Conservation (phyloP, 2,797 vertebrate species). For the Pelobates cultripes region DNA sequence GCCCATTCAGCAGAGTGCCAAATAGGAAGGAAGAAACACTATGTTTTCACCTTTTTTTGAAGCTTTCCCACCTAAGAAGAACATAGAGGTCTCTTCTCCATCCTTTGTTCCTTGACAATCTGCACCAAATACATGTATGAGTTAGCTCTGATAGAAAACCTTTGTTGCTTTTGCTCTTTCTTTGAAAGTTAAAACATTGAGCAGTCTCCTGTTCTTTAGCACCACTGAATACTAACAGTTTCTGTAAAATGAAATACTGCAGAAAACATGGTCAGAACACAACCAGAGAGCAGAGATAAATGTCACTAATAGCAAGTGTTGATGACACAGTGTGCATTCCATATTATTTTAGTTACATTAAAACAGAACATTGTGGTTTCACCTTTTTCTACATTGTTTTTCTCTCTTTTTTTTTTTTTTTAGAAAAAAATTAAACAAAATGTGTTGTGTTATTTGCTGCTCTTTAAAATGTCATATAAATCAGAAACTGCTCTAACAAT, state of each 20-base stretch:
- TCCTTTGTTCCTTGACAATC: slow-evolving; percentile 42
- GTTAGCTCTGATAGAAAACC: slow-evolving; percentile 37
- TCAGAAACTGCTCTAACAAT: too few relatives aligned
- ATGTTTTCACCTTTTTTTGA: slow-evolving; percentile 47
- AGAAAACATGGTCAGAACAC: background rate
- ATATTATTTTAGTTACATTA: background rate
- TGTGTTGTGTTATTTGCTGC: too few relatives aligned
- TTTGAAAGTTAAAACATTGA: slow-evolving; percentile 49
- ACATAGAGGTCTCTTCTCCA: slow-evolving; percentile 36
- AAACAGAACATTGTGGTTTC: too few relatives aligned
- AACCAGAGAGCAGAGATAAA: background rate
- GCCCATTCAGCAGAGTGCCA: slow-evolving; percentile 31
- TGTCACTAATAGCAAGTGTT: background rate
- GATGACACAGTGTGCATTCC: background rate
- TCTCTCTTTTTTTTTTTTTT: too few relatives aligned
- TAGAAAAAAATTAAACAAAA: too few relatives aligned
- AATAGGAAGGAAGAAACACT: slow-evolving; percentile 32
- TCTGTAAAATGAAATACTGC: slow-evolving; percentile 6
- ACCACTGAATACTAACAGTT: slow-evolving; percentile 39
- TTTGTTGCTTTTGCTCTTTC: slow-evolving; percentile 38
- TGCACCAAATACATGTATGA: slow-evolving; percentile 43
- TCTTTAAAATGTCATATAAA: too few relatives aligned
- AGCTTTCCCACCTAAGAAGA: slow-evolving; percentile 44
- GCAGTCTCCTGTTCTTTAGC: slow-evolving; percentile 20
- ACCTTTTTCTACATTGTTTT: too few relatives aligned